Evolutionary conservation across 2,113 vertebrate genomes (phyloP).

Genomic region (Desmodus rotundus): DNA sequence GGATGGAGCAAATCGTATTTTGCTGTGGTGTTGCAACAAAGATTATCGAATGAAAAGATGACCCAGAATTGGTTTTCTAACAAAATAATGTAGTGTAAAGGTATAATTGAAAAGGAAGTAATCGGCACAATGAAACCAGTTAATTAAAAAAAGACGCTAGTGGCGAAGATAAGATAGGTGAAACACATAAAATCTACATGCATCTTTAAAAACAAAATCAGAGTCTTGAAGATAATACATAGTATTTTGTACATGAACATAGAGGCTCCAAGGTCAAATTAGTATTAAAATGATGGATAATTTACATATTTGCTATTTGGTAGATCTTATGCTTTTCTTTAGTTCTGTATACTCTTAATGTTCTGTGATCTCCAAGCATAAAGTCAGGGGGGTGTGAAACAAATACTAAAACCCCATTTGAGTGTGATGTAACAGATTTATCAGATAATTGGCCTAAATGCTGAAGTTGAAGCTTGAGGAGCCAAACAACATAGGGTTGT

Average conservation of each 20-base stretch:
- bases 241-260: neutral
- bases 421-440: neutral
- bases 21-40: neutral
- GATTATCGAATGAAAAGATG: neutral
- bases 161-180: constrained; percentile 1
- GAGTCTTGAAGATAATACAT: neutral
- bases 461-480: neutral
- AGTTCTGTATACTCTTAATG: neutral
- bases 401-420: neutral
- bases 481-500: neutral
- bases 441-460: neutral
- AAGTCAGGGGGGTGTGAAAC: neutral
- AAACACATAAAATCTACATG: neutral
- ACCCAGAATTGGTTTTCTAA: neutral
- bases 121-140: neutral
- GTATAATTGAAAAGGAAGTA: constrained; percentile 11
- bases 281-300: neutral
- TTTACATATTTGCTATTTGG: neutral
- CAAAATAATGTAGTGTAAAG: neutral
- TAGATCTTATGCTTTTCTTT: constrained; percentile 1
- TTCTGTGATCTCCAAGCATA: neutral
- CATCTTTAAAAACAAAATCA: neutral
- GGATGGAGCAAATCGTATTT: neutral
- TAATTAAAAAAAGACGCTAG: neutral
- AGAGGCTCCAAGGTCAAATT: neutral